Base-by-base conservation (phyloP, 2,797 vertebrate species). In the Lacerta agilis region DNA sequence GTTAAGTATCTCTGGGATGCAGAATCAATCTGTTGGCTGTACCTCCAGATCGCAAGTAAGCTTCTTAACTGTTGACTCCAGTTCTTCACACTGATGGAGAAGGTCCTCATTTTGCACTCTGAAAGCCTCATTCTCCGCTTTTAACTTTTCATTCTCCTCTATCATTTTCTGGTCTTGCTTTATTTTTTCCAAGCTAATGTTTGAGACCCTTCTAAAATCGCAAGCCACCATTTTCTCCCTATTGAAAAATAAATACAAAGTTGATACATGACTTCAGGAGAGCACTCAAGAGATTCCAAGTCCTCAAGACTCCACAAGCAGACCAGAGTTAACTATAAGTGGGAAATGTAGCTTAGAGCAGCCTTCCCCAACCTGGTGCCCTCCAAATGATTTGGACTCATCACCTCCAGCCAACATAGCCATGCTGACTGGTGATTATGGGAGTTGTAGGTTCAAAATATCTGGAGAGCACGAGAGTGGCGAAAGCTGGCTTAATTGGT, bases 11-110 rank as follows among this genome's bases (percentile, higher is more conserved):
- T 76, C 43, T 79, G 36, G 13, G 38, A 5, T 88, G 13, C n/a
- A 85, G 38, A 36, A 58, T 23, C 41, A 10, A 27, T 58, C 79
- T 43, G 5, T 87, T 85, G 25, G 82, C 72, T 77, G 58, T 92
- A 97, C 97, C 97, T 97, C 92, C 29, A 97, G 92, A 84, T 97
- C 96, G 73, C 41, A 58, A 20, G 90, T 67, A 36, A 95, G 92
- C 75, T 95, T 93, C 8, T 95, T 89, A 85, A 96, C 88, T 66
- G 95, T 93, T 49, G 92, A 83, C 87, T 97, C 95, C 79, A 96
- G 91, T 10, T 94, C 88, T 64, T 94, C 95, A 58, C 82, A 89
- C 55, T 86, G 96, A 82, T 95, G 90, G 5, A 96, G 90, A 85
- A 96, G 95, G 69, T 79, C 67, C 1, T 89, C 45, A n/a, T 93